A percentile compares a stretch with the other conserved stretches of the same genome.
Conservation (phyloP, 2,888 invertebrate genomes). For the Celastrina argiolus region DNA sequence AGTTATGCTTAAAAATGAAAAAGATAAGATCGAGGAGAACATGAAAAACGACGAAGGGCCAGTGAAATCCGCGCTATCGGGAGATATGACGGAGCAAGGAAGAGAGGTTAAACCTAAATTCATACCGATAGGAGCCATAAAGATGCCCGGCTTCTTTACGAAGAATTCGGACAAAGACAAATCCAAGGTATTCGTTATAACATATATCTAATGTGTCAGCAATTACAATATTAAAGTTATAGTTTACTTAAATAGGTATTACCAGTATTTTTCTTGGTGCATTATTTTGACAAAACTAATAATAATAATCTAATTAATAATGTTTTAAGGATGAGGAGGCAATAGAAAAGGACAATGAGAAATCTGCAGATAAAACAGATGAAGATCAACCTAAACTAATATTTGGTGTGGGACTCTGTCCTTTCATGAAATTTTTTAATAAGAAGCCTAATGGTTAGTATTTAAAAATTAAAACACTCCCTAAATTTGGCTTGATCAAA, state of each 20-base stretch:
- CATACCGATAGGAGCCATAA: slow-evolving; percentile 92
- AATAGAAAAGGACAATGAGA: slow-evolving; percentile 64
- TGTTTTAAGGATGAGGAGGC: slow-evolving; percentile 51
- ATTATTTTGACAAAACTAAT: no score
- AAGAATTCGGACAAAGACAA: slow-evolving; percentile 86
- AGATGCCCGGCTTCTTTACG: slow-evolving; percentile 91
- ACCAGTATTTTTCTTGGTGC: no score
- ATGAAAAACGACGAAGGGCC: slow-evolving; percentile 65
- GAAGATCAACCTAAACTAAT: slow-evolving; percentile 58
- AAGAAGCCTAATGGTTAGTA: slow-evolving; percentile 52
- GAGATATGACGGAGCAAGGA: slow-evolving; percentile 80
- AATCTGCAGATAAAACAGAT: slow-evolving; percentile 46
- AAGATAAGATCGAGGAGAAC: slow-evolving; percentile 66
- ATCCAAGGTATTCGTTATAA: slow-evolving; percentile 76
- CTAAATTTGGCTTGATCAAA: background rate
- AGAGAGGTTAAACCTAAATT: slow-evolving; percentile 88
- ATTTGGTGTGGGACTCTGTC: slow-evolving; percentile 61
- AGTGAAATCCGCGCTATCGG: slow-evolving; percentile 72
- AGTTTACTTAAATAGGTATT: no score
- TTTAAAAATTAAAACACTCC: background rate
- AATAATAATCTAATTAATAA: background rate
- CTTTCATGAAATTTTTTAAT: slow-evolving; percentile 62
- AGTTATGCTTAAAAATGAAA: slow-evolving; percentile 79
- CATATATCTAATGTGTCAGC: no score
- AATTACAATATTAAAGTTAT: no score